Conservation (phyloP, 2,113 vertebrate species). For the Melanostigma gelatinosum region DNA sequence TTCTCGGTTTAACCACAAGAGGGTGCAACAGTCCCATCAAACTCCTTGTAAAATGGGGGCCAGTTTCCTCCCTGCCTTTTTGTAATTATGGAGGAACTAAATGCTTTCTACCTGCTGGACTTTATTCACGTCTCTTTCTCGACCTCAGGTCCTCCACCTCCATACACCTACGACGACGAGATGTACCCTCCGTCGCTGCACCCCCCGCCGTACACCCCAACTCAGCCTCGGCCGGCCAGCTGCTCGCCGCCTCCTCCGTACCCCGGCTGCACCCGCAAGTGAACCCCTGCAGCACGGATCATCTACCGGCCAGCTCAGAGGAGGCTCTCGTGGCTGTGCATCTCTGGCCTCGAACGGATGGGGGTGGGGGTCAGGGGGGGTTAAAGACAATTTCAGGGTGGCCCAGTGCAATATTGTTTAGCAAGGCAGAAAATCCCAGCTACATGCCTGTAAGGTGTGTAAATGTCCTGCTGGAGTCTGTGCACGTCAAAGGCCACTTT, state of each 20-base stretch:
- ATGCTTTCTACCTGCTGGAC: not conserved
- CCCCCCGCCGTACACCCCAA: slow-evolving; percentile 89
- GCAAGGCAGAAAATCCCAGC: not conserved
- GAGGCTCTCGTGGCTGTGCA: not conserved
- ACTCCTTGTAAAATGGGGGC: not conserved
- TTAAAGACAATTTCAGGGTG: slow-evolving; percentile 14
- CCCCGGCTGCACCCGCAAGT: slow-evolving; percentile 88
- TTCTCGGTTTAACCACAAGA: slow-evolving; percentile 44
- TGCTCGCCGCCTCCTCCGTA: slow-evolving; percentile 90
- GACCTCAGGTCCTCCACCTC: slow-evolving; percentile 86
- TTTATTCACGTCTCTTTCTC: not conserved
- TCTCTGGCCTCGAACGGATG: not conserved
- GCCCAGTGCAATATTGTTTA: slow-evolving; percentile 35
- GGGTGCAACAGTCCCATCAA: slow-evolving; percentile 7
- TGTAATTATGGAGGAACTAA: not conserved
- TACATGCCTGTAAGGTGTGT: not conserved
- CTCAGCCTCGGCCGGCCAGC: slow-evolving; percentile 77
- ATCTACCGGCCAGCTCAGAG: not conserved
- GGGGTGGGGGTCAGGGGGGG: not conserved
- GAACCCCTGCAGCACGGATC: slow-evolving; percentile 25
- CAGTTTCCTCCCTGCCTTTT: not conserved
- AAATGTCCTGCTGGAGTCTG: slow-evolving; percentile 24
- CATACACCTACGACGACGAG: slow-evolving; percentile 88
- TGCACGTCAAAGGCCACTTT: slow-evolving; percentile 60
- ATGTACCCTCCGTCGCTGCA: slow-evolving; percentile 84